Base-by-base conservation (phyloP, 2,888 invertebrate species). In the Drosophila neotestacea region DNA sequence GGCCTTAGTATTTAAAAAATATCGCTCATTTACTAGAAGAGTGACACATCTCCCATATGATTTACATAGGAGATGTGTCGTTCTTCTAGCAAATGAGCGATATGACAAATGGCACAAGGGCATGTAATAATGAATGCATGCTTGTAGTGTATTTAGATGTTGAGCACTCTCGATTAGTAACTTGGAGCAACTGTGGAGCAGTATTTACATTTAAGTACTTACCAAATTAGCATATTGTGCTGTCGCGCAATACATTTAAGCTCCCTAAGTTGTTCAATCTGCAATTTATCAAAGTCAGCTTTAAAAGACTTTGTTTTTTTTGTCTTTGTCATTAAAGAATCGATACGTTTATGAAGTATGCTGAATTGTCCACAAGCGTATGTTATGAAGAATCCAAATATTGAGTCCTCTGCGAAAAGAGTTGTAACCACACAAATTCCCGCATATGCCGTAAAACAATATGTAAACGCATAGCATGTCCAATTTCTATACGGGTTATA, bases 351-450 rank as follows among this genome's bases (percentile, higher is more conserved):
- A 60, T 92, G 92, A 3, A 92, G 67, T 16, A 92, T 77, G 7
- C 78, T 77, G 46, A 92, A 92, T 60, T 92, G 91, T 0, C 92
- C 93, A 54, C 93, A 92, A 0, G 91, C 89, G 58, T 92, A 91
- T 0, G 86, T 91, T 6, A 92, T 80, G 41, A 92, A 92, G 61
- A 92, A 93, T n/a, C 92, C 92, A 59, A 93, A 89, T 5, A 92
- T 62, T 0, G 92, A 90, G 65, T 92, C 93, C 65, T 93, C 92
- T 11, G 92, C 91, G 69, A 93, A 91, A 4, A 92, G 77, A 6
- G 92, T 92, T 2, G 92, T 92, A 4, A 92, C 91, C 6, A 91
- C 92, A 70, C 90, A 91, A 36, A 92, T 85, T 5, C 92, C 93
- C 11, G 92, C 92, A 52, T 83, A 90, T 0, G 91, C 85, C 0